Percentiles rank a stretch among this genome's conserved stretches.
Evolutionary conservation across 2,888 invertebrate species (phyloP).

Genomic region (Nomada ruficornis): DNA sequence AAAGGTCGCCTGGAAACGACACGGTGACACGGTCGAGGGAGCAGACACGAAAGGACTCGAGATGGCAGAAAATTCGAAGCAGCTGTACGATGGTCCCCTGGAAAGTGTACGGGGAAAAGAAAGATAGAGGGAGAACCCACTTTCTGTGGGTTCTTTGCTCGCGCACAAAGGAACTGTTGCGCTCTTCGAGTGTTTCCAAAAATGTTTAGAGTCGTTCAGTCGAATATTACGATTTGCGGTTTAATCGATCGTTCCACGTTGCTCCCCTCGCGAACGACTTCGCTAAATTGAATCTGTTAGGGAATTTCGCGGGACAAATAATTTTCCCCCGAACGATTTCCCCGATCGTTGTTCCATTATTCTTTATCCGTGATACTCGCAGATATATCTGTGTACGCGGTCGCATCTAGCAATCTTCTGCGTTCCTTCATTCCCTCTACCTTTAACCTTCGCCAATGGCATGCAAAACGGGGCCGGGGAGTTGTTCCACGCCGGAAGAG

Average conservation of each 20-base stretch:
- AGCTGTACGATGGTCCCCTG: conserved; percentile 37
- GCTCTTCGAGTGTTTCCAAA: conserved; percentile 12
- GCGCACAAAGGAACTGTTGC: conserved; percentile 39
- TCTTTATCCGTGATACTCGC: background rate
- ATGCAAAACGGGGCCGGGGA: conserved; percentile 54
- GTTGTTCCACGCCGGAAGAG: conserved; percentile 51
- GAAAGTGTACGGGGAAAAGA: conserved; percentile 27
- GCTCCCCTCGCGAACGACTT: background rate
- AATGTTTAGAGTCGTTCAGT: background rate
- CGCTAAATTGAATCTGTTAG: background rate
- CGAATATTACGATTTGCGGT: conserved; percentile 18
- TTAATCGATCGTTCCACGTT: conserved; percentile 8
- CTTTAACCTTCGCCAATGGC: conserved; percentile 47
- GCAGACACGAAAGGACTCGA: conserved; percentile 53
- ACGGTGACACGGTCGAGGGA: conserved; percentile 48
- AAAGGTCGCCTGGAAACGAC: conserved; percentile 25
- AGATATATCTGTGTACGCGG: background rate
- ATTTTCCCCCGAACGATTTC: background rate
- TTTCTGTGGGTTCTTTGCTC: background rate
- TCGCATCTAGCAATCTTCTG: conserved; percentile 11
- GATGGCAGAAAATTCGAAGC: conserved; percentile 61
- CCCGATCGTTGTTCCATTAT: background rate
- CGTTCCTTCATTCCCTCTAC: background rate
- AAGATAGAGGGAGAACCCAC: background rate
- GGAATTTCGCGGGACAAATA: background rate